Evolutionary conservation across 2,113 vertebrate genomes (phyloP).

Genomic region (Leptocoma aspasia): DNA sequence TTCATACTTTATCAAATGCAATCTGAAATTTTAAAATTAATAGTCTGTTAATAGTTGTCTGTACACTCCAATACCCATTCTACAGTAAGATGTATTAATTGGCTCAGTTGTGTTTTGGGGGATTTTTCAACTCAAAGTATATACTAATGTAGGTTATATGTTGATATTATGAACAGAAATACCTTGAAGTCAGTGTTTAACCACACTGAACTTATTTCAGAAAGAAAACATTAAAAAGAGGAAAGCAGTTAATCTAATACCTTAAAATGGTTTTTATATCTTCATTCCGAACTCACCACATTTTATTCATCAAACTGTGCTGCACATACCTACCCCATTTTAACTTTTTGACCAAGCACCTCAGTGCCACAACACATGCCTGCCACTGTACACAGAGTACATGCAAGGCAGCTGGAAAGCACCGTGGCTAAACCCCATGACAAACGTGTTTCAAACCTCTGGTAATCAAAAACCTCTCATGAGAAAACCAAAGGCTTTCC

Average conservation of each 20-base stretch:
- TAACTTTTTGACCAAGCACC: neutral
- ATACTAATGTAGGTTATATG: neutral
- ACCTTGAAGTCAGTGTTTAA: neutral
- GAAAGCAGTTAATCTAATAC: neutral
- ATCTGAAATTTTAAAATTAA: neutral
- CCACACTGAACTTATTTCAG: neutral
- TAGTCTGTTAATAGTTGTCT: neutral
- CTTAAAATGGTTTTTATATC: neutral
- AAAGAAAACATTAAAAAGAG: neutral
- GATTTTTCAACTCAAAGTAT: neutral
- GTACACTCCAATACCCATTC: neutral
- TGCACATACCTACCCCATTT: neutral
- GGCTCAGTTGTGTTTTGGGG: neutral
- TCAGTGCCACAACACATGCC: neutral
- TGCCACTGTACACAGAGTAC: neutral
- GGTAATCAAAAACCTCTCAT: neutral
- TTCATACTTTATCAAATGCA: neutral
- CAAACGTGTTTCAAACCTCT: neutral
- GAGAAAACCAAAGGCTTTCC: constrained; percentile 28
- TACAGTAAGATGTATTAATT: neutral
- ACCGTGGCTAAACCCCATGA: neutral
- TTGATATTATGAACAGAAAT: neutral
- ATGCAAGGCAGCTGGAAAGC: neutral
- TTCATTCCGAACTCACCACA: accelerated
- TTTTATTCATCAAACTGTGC: neutral